phyloP scores from a whole-genome alignment of 2,113 vertebrate genomes.

The Miniopterus natalensis region DNA sequence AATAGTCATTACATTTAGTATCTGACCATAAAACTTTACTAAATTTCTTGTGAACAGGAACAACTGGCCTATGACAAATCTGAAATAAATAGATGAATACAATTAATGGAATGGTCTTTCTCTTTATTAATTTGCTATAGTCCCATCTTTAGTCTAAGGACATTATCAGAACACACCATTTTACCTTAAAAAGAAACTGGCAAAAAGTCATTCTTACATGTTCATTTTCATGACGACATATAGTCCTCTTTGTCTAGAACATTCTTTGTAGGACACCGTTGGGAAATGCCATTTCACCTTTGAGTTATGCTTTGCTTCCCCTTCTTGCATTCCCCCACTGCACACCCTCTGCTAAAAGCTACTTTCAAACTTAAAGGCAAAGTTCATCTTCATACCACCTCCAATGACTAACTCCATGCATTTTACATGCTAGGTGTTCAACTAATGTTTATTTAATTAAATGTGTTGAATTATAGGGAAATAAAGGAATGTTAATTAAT shows the following conservation, averaged over 20 bases:
- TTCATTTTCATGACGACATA: neutral
- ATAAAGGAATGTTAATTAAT: neutral
- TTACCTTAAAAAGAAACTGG: neutral
- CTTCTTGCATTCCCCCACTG: neutral
- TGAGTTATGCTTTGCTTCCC: neutral
- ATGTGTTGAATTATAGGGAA: neutral
- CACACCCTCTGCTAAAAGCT: neutral
- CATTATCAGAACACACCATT: neutral
- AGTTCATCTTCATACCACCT: neutral
- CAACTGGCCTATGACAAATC: neutral
- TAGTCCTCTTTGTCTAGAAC: neutral
- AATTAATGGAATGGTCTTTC: slow-evolving; percentile 13
- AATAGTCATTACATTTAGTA: neutral
- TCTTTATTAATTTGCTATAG: slow-evolving; percentile 20
- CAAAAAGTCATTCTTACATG: neutral
- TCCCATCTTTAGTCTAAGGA: neutral
- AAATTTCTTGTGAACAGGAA: slow-evolving; percentile 29
- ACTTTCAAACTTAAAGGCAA: neutral
- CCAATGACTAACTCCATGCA: neutral
- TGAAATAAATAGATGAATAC: slow-evolving; percentile 31
- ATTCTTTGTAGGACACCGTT: neutral
- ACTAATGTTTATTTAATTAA: neutral
- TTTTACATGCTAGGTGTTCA: neutral
- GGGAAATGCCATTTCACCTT: neutral
- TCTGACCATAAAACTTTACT: neutral